Base-by-base conservation (phyloP, 2,797 vertebrate species). In the Lateolabrax maculatus region DNA sequence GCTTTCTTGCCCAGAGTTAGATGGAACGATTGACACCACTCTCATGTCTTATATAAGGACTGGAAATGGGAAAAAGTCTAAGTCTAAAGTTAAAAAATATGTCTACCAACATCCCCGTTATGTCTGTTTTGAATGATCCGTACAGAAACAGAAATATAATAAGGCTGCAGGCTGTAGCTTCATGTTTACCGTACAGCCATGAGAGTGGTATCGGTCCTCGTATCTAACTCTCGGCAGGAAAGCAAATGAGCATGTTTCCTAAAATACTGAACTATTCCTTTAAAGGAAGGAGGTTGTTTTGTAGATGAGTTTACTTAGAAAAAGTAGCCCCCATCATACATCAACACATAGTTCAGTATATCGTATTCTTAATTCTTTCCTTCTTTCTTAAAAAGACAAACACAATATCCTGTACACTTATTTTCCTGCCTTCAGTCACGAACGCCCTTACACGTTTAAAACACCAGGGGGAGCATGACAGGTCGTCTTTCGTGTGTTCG, bases 401-500 rank as follows among this genome's bases (percentile, higher is more conserved):
- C 4, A n/a, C 25, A 48, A 21, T 34, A 62, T 77, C 19, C n/a
- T 61, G 29, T 78, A 39, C 12, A 29, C 68, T 80, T 55, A 5
- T 57, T 62, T 65, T 48, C 23, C 49, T 18, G 70, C 73, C 9
- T 8, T 70, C 23, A 6, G 3, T 49, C 46, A 19, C 37, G 18
- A 74, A 49, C 56, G 25, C 37, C 36, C 10, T 56, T 9, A 55
- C 19, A 41, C 15, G 19, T 74, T 53, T 60, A 23, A 73, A 58
- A 27, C 69, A 74, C 56, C 76, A 79, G 74, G 73, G 75, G 76
- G 70, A 77, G 71, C 55, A 21, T 31, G 67, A 84, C 23, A 49
- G 71, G 34, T 67, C 31, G 4, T 43, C 9, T 67, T 55, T 10
- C 58, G 61, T 55, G 46, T 49, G 49, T 56, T 3, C 68, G 53